A percentile compares a stretch with the other conserved stretches of the same genome.
Evolutionary conservation across 1,140 invertebrate species (phyloP).

Genomic region (Lepidurus couesii): DNA sequence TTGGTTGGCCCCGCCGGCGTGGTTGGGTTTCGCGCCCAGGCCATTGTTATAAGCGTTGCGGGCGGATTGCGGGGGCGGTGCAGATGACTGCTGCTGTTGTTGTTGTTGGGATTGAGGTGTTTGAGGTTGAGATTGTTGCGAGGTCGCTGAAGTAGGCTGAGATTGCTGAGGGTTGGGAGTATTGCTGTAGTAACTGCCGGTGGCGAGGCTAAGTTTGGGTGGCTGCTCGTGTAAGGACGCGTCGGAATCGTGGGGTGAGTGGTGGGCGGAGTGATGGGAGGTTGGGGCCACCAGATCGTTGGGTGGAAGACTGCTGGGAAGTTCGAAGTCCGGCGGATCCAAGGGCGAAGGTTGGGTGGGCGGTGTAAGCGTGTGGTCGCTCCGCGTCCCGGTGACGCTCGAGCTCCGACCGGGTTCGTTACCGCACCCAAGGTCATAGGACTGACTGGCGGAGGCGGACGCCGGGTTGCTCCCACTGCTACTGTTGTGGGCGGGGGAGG

Average conservation of each 20-base stretch:
- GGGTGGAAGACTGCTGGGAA: slow-evolving; percentile 55
- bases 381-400: slow-evolving; percentile 23
- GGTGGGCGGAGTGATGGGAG: slow-evolving; percentile 33
- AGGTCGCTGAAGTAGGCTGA: slow-evolving; percentile 36
- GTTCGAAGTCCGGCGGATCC: slow-evolving; percentile 69
- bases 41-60: slow-evolving; percentile 25
- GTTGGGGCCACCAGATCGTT: slow-evolving; percentile 34
- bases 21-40: background rate
- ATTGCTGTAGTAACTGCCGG: slow-evolving; percentile 33
- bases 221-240: slow-evolving; percentile 10
- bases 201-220: background rate
- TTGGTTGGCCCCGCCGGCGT: slow-evolving; percentile 43
- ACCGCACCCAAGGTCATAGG: slow-evolving; percentile 30
- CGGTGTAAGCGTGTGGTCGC: background rate
- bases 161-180: slow-evolving; percentile 42
- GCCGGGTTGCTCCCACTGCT: slow-evolving; percentile 31
- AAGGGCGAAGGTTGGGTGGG: slow-evolving; percentile 41
- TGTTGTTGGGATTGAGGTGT: slow-evolving; percentile 35
- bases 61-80: slow-evolving; percentile 38
- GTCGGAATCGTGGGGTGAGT: slow-evolving; percentile 26
- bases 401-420: slow-evolving; percentile 9
- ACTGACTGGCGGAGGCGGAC: background rate
- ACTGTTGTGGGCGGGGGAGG: slow-evolving; percentile 25
- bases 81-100: slow-evolving; percentile 41
- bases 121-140: slow-evolving; percentile 36